Conservation (phyloP, 2,113 vertebrate genomes). For the Phrynosoma platyrhinos region DNA sequence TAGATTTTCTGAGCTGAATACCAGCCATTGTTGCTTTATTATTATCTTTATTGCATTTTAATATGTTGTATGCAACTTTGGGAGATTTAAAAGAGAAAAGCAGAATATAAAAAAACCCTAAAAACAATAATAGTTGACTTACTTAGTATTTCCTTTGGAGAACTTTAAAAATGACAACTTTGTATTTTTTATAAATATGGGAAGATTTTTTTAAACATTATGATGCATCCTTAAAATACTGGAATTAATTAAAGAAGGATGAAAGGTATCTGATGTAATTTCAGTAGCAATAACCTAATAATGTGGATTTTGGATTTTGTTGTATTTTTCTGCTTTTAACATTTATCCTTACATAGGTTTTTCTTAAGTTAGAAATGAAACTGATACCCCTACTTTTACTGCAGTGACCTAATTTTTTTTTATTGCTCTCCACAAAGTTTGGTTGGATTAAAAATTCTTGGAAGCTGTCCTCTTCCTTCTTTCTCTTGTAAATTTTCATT, state of each 20-base stretch:
- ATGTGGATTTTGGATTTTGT: constrained; percentile 25
- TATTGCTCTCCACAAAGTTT: constrained; percentile 67
- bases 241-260: constrained; percentile 67
- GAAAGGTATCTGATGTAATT: constrained; percentile 76
- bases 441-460: constrained; percentile 71
- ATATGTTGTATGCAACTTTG: too few relatives aligned
- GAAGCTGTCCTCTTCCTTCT: constrained; percentile 54
- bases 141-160: constrained; percentile 56
- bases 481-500: constrained; percentile 64
- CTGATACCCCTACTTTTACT: constrained; percentile 71
- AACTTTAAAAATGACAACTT: constrained; percentile 57
- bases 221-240: constrained; percentile 45
- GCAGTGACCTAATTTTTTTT: constrained; percentile 56
- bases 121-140: background rate
- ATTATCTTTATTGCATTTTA: too few relatives aligned
- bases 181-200: constrained; percentile 60
- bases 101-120: too few relatives aligned
- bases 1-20: too few relatives aligned
- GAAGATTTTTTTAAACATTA: constrained; percentile 50
- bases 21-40: too few relatives aligned
- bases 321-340: constrained; percentile 69
- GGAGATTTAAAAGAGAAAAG: too few relatives aligned
- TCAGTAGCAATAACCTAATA: constrained; percentile 75
- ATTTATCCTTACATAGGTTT: constrained; percentile 74
- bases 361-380: constrained; percentile 78